Base-by-base conservation (phyloP, 2,797 vertebrate species). In the Todus mexicanus region DNA sequence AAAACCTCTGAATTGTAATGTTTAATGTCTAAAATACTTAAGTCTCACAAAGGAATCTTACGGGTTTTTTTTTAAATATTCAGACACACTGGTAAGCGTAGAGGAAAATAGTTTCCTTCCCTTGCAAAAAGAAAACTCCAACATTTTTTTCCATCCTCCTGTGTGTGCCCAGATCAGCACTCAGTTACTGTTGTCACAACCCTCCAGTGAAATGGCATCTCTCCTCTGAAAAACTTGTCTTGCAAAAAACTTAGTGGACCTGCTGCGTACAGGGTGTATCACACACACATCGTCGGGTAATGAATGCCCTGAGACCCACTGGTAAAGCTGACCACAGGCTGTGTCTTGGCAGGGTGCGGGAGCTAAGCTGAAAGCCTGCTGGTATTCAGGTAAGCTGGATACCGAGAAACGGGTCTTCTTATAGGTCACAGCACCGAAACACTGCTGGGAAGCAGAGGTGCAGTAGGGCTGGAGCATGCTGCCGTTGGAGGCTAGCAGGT, bases 291-390 rank as follows among this genome's bases (percentile, higher is more conserved):
- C 42, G 63, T 81, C 37, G 4, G 48, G 66, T 87, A 18, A 20
- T 0, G 0, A 54, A 26, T 5, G 29, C 59, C 51, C 43, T 18
- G 35, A 14, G 57, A 43, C 42, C 81, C 0, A 0, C 17, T 31
- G 11, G n/a, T 17, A 31, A 11, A 29, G 38, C 61, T 83, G 87
- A 35, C 51, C 8, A 4, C n/a, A 51, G 61, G 35, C 56, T 18
- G 40, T 5, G 5, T 19, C 57, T 51, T 12, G 23, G 48, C 61
- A 8, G 11, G 21, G 19, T 6, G 19, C 27, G 12, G 60, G 68
- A 61, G 25, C 54, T 26, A 4, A 29, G 47, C 42, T 64, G 72
- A 11, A 33, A 33, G 31, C 40, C 23, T 1, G 1, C 5, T 9
- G 23, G 29, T 22, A 6, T 21, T 63, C 12, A 4, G 56, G 25